Conservation (phyloP, 1,140 invertebrate species). For the Aphelinus certus region DNA sequence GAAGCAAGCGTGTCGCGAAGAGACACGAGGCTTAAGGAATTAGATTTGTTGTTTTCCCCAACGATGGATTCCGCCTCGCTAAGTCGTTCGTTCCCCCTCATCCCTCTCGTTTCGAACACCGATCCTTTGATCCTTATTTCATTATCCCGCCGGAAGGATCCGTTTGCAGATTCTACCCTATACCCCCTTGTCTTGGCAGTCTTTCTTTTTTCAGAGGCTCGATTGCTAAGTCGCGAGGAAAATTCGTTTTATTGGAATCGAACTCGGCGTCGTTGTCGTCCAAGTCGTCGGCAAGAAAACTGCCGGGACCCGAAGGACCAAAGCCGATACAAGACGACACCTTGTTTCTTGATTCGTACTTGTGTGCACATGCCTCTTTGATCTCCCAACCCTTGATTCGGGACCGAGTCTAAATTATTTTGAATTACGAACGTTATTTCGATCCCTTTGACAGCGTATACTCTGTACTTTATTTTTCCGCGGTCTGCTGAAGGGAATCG, state of each 20-base stretch:
- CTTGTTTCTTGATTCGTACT: no score
- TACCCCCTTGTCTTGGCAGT: background rate
- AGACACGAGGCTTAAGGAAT: conserved; percentile 41
- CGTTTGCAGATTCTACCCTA: conserved; percentile 56
- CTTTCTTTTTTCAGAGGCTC: conserved; percentile 42
- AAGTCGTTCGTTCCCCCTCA: conserved; percentile 13
- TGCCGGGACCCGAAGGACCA: no score
- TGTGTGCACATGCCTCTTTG: no score
- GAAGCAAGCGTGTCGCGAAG: no score
- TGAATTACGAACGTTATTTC: no score
- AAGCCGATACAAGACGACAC: no score
- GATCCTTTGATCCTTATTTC: conserved; percentile 65
- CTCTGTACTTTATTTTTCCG: no score
- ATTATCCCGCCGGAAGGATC: conserved; percentile 55
- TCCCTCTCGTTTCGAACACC: conserved; percentile 28
- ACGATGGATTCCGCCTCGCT: conserved; percentile 7
- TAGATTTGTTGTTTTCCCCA: conserved; percentile 47
- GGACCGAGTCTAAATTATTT: no score
- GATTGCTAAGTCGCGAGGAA: conserved; percentile 59
- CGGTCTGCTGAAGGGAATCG: no score
- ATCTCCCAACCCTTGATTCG: no score
- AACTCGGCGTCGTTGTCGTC: conserved; percentile 16
- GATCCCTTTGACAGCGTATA: no score
- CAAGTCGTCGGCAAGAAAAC: background rate
- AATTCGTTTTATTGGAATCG: conserved; percentile 62